Percentiles rank a stretch among this genome's conserved stretches.
phyloP scores from a whole-genome alignment of 2,113 vertebrate genomes.

The Scopus umbretta region DNA sequence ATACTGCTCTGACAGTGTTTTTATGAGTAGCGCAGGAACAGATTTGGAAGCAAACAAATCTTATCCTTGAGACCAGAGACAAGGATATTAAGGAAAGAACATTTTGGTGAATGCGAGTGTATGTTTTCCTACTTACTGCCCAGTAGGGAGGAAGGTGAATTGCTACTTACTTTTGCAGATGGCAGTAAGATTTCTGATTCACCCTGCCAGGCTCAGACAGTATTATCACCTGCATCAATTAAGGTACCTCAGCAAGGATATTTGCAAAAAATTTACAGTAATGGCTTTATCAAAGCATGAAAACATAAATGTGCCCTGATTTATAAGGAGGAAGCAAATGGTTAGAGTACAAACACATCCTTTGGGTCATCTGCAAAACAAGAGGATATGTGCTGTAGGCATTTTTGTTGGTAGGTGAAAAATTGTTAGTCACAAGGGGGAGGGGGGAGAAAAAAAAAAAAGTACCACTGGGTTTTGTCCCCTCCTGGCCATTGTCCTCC shows the following conservation, averaged over 20 bases:
- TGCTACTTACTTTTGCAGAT: slow-evolving; percentile 49
- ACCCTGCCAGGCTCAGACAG: slow-evolving; percentile 50
- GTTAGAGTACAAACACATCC: slow-evolving; percentile 14
- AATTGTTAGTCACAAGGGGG: background rate
- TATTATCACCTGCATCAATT: slow-evolving; percentile 48
- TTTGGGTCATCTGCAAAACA: background rate
- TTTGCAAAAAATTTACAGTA: slow-evolving; percentile 33
- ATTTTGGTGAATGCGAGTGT: slow-evolving; percentile 57
- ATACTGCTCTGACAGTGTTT: background rate
- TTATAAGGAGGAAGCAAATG: slow-evolving; percentile 45
- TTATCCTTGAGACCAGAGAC: slow-evolving; percentile 45
- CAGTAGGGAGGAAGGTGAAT: slow-evolving; percentile 67
- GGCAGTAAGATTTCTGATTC: slow-evolving; percentile 15
- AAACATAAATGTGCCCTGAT: background rate
- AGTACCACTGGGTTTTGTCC: background rate
- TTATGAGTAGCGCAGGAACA: background rate
- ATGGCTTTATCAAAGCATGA: slow-evolving; percentile 10
- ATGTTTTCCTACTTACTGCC: slow-evolving; percentile 65
- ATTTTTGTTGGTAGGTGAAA: background rate
- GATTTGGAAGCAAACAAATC: slow-evolving; percentile 51
- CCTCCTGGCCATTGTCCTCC: background rate
- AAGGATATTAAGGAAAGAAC: slow-evolving; percentile 48
- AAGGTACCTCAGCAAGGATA: slow-evolving; percentile 21
- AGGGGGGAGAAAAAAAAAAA: no score
- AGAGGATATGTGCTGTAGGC: background rate